Base-by-base conservation (phyloP, 2,113 vertebrate species). In the Mus spicilegus region DNA sequence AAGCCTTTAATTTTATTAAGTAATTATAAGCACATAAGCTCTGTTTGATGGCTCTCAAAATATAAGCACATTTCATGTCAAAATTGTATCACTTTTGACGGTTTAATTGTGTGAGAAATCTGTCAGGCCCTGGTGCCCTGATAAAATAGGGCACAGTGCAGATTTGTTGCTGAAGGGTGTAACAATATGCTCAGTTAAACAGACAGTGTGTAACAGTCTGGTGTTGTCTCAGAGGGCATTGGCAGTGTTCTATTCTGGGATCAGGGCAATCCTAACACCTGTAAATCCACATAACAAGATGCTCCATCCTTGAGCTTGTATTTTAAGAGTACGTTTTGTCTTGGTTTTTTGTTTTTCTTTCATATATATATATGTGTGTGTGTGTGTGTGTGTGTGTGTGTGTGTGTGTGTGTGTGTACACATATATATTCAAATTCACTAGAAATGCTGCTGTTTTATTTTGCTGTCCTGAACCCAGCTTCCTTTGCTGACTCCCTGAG, bases 221-320 rank as follows among this genome's bases (percentile, higher is more conserved):
- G 82, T 87, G 82, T 85, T 92, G 93, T 93, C 94, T 93, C 94
- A 96, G 84, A 86, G 97, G 94, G 90, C 96, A 30, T 92, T 49
- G 3, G 58, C 90, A 77, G 5, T 89, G 97, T 94, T 91, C 80
- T 93, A 65, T 63, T 22, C 88, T 12, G 4, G 16, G 12, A 36
- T 26, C 3, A 49, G 58, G 51, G 78, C 77, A 24, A 63, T 75
- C 75, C 75, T 39, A 96, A 81, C 49, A 42, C 70, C 92, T 89
- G 33, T 22, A 42, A 12, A 36, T 0, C 2, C 77, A 89, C 49
- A 36, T 4, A 88, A 51, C 7, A 19, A 65, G 20, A 84, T 22
- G 85, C 11, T 42, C 56, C 61, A 0, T 33, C 16, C 92, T 26
- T 28, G 39, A 87, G 16, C 56, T 78, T 65, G 63, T 70, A 84